These are phyloP conservation scores for Meiosimyza decipiens DNA, from an alignment of 2,888 invertebrate genomes.

Conservation along the genomic window DNA sequence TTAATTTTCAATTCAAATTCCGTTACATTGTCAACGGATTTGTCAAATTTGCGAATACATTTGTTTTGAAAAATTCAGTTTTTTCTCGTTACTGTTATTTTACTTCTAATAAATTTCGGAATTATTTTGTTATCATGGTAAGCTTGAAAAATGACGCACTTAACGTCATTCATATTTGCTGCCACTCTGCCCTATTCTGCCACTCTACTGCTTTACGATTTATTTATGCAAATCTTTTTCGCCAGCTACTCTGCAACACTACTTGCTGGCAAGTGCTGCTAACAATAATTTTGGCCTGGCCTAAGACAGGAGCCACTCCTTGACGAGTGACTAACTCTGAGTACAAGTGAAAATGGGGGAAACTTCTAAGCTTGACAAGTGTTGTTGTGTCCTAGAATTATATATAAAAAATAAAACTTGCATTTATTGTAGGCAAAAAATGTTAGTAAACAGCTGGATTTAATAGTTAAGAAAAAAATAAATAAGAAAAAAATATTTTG, in stretches of 20 bases:
- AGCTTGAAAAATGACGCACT: slow-evolving; percentile 25
- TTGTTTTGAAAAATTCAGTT: slow-evolving; percentile 14
- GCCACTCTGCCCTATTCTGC: not conserved
- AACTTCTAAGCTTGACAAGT: slow-evolving; percentile 39
- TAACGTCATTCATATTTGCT: slow-evolving; percentile 19
- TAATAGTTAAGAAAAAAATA: no score
- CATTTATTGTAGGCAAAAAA: no score
- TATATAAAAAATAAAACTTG: no score
- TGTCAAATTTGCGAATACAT: slow-evolving; percentile 14
- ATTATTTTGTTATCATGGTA: slow-evolving; percentile 16
- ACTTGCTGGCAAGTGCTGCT: slow-evolving; percentile 37
- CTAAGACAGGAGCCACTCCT: slow-evolving; percentile 3
- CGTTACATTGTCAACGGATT: not conserved
- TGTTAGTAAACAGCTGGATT: no score
- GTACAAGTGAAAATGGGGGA: not conserved
- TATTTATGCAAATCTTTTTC: slow-evolving; percentile 61
- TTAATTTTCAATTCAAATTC: no score
- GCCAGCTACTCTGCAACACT: slow-evolving; percentile 50
- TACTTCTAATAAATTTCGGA: slow-evolving; percentile 15
- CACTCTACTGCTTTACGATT: slow-evolving; percentile 45
- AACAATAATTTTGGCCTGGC: not conserved
- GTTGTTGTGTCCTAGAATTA: slow-evolving; percentile 13
- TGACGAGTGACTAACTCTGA: slow-evolving; percentile 16
- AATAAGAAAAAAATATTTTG: no score
- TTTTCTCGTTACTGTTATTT: not conserved